A percentile compares a stretch with the other conserved stretches of the same genome.
Conservation (phyloP, 2,888 invertebrate species). For the Cheilosia grossa region DNA sequence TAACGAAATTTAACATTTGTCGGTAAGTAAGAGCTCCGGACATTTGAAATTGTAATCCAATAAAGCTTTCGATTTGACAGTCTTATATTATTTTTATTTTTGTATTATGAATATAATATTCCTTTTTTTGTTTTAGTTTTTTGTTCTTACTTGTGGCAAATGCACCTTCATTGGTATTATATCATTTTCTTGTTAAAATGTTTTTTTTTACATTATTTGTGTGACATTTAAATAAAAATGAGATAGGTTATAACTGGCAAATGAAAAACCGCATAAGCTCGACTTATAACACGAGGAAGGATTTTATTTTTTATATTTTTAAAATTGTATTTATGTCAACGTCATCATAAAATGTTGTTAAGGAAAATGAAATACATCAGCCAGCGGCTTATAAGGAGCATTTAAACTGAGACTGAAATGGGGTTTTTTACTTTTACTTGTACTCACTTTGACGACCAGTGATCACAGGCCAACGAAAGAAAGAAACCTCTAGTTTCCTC, state of each 20-base stretch:
- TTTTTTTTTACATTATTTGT: constrained; percentile 11
- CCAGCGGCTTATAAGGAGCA: constrained; percentile 4
- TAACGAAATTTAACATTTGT: constrained; percentile 59
- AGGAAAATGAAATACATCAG: neutral
- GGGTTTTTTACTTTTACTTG: too few relatives aligned
- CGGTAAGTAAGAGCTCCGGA: constrained; percentile 71
- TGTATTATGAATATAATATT: constrained; percentile 45
- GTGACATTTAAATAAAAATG: constrained; percentile 15
- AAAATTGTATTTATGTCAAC: neutral
- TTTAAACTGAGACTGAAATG: too few relatives aligned
- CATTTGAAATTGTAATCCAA: constrained; percentile 70
- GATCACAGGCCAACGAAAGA: too few relatives aligned
- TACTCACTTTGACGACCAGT: too few relatives aligned
- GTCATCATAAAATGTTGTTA: neutral
- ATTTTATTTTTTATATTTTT: neutral
- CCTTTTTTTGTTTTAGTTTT: constrained; percentile 6
- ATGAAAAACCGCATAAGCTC: constrained; percentile 74
- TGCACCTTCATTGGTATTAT: constrained; percentile 32
- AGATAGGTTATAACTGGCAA: constrained; percentile 52
- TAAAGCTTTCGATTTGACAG: constrained; percentile 74
- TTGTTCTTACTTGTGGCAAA: constrained; percentile 48
- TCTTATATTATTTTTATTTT: constrained; percentile 60
- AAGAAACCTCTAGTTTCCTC: too few relatives aligned
- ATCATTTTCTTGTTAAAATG: neutral
- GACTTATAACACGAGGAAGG: constrained; percentile 66